These are phyloP conservation scores for Halocaridina rubra DNA, from an alignment of 2,888 invertebrate genomes.

Conservation along the genomic window DNA sequence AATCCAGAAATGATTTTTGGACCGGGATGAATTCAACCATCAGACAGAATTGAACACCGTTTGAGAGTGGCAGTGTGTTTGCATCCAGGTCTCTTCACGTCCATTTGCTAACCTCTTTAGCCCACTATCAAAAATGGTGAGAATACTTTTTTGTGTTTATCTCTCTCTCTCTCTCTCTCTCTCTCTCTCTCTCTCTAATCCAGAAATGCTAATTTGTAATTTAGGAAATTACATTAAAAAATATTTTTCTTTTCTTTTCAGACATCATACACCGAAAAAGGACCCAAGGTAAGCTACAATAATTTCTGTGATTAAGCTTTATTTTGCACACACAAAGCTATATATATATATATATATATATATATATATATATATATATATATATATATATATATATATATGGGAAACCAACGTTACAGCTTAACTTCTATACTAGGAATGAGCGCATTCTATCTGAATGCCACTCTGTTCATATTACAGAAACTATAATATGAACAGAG, in stretches of 20 bases:
- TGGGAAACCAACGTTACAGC: too few relatives aligned
- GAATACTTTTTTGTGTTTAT: not conserved
- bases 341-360: not conserved
- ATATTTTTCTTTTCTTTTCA: not conserved
- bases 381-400: not conserved
- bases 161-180: not conserved
- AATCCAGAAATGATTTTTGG: not conserved
- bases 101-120: too few relatives aligned
- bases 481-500: too few relatives aligned
- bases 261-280: conserved; percentile 56
- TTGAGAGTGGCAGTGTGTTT: too few relatives aligned
- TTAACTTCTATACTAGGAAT: too few relatives aligned
- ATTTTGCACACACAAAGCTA: not conserved
- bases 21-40: too few relatives aligned
- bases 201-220: not conserved
- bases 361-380: not conserved
- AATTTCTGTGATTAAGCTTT: not conserved
- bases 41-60: too few relatives aligned
- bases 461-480: too few relatives aligned
- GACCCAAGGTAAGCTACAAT: conserved; percentile 30
- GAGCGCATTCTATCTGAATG: too few relatives aligned
- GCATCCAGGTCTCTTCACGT: too few relatives aligned
- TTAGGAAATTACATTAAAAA: not conserved
- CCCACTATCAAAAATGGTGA: not conserved
- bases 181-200: not conserved